Base-by-base conservation (phyloP, 2,888 invertebrate species). In the Phortica okadai region DNA sequence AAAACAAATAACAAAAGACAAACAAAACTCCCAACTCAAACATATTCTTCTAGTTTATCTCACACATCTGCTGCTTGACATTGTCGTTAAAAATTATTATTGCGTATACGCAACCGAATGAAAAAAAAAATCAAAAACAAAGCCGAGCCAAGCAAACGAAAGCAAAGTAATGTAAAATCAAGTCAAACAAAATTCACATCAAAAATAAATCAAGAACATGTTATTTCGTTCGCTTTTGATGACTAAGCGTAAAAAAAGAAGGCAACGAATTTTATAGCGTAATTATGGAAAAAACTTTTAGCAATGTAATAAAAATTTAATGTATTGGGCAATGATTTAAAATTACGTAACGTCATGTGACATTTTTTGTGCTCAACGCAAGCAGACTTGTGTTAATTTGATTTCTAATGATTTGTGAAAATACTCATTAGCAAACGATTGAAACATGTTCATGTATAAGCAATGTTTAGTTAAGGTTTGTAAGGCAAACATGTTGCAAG, bases 51-150 rank as follows among this genome's bases (percentile, higher is more conserved):
- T 54, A n/a, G 11, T 54, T 54, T 54, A n/a, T 54, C 33, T 33
- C 33, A 33, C 33, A 33, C 33, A 33, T 33, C 33, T 33, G 33
- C 64, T 64, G 64, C 41, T 64, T 41, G 41, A 41, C 41, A 41
- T 64, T 64, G 64, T 41, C 41, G 14, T 64, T 64, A 64, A 64
- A 59, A 59, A 6, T 21, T 59, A 59, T 59, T 59, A 64, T 64
- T 41, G 41, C 25, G 14, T 11, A 64, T 56, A 16, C n/a, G n/a
- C 56, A 56, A 56, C 56, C 25, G 10, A 33, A 33, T 33, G 41
- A 64, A 56, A 14, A 14, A 64, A 56, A 14, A 14, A 56, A n/a
- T 1, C 56, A 10, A 56, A 6, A 56, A 33, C 14, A n/a, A 5
- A 56, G 56, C 59, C 10, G 16, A 4, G 59, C 14, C 0, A 16